phyloP scores from a whole-genome alignment of 2,113 vertebrate genomes.

The Tapirus terrestris region DNA sequence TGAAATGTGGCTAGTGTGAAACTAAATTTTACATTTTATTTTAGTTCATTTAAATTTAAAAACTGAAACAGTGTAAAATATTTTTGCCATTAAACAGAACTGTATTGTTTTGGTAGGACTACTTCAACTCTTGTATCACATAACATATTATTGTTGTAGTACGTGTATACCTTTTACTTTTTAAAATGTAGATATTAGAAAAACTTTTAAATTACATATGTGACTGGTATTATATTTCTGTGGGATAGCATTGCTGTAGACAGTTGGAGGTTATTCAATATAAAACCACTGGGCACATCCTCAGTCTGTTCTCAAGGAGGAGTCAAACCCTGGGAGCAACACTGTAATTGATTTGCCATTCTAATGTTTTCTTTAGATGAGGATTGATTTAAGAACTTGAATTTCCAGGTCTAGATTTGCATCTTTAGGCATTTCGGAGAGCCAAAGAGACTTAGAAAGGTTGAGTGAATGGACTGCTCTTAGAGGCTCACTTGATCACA shows the following conservation, averaged over 20 bases:
- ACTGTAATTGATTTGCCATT: not conserved
- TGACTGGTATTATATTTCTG: not conserved
- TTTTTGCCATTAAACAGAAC: not conserved
- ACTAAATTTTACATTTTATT: not conserved
- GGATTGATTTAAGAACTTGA: not conserved
- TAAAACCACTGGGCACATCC: too few species aligned
- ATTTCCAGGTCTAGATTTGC: not conserved
- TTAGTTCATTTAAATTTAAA: slow-evolving; percentile 21
- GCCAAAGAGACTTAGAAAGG: not conserved
- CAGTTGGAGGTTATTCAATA: not conserved
- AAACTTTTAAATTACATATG: not conserved
- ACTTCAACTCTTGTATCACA: not conserved
- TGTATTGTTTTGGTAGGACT: not conserved
- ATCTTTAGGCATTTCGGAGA: not conserved
- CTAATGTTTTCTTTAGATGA: not conserved
- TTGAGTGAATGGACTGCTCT: not conserved
- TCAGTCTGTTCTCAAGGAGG: not conserved
- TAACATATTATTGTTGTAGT: not conserved
- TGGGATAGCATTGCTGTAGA: not conserved
- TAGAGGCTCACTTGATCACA: not conserved
- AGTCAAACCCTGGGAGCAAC: not conserved
- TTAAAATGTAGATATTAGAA: not conserved
- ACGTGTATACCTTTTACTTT: not conserved
- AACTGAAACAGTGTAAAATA: not conserved
- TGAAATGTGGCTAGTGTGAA: not conserved